Conservation (phyloP, 37 sponge, comb jelly and placozoan species). For the Ianthella basta region DNA sequence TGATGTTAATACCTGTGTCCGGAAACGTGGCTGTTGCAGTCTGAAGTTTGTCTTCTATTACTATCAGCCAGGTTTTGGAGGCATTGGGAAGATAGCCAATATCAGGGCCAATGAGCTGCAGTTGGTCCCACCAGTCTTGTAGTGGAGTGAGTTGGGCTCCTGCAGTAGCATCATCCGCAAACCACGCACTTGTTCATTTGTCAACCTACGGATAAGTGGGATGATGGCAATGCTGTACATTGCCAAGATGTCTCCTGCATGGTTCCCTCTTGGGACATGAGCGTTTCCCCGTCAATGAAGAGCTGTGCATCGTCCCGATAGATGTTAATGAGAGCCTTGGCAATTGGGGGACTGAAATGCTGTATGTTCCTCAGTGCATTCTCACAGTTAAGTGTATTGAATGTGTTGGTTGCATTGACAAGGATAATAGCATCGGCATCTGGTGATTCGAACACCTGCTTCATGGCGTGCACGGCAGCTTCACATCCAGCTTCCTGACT, state of each 20-base stretch:
- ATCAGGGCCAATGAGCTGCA: background rate
- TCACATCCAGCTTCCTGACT: constrained; percentile 31
- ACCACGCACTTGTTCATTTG: background rate
- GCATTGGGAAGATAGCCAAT: constrained; percentile 3
- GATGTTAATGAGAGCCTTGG: no score
- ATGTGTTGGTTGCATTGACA: constrained; percentile 22
- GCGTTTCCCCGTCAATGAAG: no score
- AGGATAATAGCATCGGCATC: no score
- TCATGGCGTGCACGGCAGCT: constrained; percentile 31
- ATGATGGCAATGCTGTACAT: background rate
- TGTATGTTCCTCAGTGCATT: background rate
- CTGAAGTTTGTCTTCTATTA: no score
- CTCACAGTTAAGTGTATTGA: background rate
- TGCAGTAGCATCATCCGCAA: background rate
- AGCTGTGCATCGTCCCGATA: no score
- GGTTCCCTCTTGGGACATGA: no score
- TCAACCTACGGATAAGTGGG: background rate
- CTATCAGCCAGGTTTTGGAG: background rate
- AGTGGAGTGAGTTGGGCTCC: no score
- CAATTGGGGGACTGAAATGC: background rate
- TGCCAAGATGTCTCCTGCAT: no score
- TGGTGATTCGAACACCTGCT: background rate
- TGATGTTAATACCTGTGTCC: no score
- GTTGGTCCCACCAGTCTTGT: no score
- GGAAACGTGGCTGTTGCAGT: no score